Percentiles rank a stretch among this genome's conserved stretches.
Evolutionary conservation across 2,797 vertebrate genomes (phyloP).

Genomic region (Rhabdomys pumilio): DNA sequence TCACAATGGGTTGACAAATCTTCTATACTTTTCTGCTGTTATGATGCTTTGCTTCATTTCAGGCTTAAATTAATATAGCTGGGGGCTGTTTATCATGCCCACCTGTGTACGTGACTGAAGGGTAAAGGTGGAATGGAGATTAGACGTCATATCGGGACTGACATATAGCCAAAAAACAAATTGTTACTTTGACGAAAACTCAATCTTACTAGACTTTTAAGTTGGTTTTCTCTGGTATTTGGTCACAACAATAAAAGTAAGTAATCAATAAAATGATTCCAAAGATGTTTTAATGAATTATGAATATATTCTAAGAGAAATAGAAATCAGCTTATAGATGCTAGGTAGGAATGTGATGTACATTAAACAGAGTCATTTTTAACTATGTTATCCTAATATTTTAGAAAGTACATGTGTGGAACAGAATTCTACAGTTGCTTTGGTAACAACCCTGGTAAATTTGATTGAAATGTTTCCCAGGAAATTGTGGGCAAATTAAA

Average conservation of each 20-base stretch:
- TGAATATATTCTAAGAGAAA: slow-evolving; percentile 23
- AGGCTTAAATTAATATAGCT: background rate
- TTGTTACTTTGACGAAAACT: background rate
- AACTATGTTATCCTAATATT: background rate
- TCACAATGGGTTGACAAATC: background rate
- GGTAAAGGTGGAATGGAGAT: no score
- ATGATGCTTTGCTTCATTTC: background rate
- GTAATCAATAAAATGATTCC: background rate
- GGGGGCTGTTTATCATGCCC: no score
- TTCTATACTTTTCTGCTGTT: no score
- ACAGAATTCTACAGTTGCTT: background rate
- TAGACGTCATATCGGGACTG: no score
- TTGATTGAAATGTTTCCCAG: background rate
- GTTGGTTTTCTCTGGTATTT: background rate
- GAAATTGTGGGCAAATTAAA: background rate
- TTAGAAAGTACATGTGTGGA: background rate
- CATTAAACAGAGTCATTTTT: background rate
- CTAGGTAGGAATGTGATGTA: background rate
- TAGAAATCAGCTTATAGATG: background rate
- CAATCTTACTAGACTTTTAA: background rate
- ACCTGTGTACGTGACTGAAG: no score
- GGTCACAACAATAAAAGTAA: background rate
- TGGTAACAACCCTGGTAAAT: background rate
- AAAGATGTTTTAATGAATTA: background rate
- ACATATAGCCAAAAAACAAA: background rate